These are phyloP conservation scores for Tachypleus tridentatus DNA, from an alignment of 1,140 invertebrate species.

Conservation along the genomic window DNA sequence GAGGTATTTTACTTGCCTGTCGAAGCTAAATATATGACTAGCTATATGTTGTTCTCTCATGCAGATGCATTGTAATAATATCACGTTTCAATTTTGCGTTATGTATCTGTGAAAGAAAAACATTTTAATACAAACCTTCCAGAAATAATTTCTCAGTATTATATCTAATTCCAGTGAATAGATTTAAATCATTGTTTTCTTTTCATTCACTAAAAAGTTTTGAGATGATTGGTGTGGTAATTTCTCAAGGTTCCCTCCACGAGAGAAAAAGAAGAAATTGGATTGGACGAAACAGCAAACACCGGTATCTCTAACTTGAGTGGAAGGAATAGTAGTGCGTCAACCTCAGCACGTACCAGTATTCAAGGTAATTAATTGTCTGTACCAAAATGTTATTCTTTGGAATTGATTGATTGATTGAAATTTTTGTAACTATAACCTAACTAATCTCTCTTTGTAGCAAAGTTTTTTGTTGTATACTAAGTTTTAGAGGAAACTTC, in stretches of 20 bases:
- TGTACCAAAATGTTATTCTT: too few species aligned
- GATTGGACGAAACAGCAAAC: constrained; percentile 10
- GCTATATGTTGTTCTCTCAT: too few species aligned
- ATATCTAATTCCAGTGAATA: too few species aligned
- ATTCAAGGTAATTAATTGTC: constrained; percentile 48
- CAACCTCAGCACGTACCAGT: constrained; percentile 84
- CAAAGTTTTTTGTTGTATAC: too few species aligned
- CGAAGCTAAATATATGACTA: too few species aligned
- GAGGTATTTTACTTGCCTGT: constrained; percentile 4
- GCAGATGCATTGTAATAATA: neutral
- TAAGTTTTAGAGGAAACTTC: too few species aligned
- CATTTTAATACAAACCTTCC: neutral
- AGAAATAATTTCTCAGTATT: too few species aligned
- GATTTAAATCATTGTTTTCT: neutral
- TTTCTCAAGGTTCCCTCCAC: neutral
- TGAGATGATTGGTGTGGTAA: too few species aligned
- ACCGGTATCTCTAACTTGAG: constrained; percentile 24
- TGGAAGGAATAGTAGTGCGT: constrained; percentile 92
- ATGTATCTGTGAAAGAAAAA: neutral
- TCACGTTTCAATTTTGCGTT: neutral
- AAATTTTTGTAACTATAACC: too few species aligned
- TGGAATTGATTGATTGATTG: too few species aligned
- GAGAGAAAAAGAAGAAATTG: constrained; percentile 31
- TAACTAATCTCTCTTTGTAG: too few species aligned
- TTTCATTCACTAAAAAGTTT: too few species aligned